Base-by-base conservation (phyloP, 2,888 invertebrate genomes). In the Bellardia pandia region DNA sequence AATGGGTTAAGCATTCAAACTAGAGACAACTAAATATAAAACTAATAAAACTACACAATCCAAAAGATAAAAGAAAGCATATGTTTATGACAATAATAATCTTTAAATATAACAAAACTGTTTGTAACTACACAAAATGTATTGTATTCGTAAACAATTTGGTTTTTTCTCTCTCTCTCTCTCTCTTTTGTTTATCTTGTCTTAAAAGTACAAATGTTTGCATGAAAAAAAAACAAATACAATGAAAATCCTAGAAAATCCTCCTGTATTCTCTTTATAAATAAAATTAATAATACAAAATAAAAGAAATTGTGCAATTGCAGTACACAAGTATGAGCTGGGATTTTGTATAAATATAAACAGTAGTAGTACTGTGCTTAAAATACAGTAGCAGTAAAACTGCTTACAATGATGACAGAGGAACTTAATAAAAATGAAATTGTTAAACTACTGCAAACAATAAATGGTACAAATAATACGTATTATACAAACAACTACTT, bases 61-160 rank as follows among this genome's bases (percentile, higher is more conserved):
- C 58, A 30, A n/a, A 9, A 74, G 40, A 60, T 56, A 77, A 68
- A 42, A 56, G n/a, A 14, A 7, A 68, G 45, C 77, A 77, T 77
- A 56, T 77, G 77, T 68, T 77, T 77, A 56, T 68, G 68, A 77
- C 77, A 77, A 77, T 42, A 45, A 77, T 68, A 77, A 68, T 77
- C 66, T 77, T 77, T 77, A 77, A 56, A 77, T 72, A 56, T 56
- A 77, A 77, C 77, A 77, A 68, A 68, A 77, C 40, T 42, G 56
- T 56, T 77, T 45, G 45, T 68, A 68, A 77, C 56, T 48, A 68
- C 62, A 62, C n/a, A 23, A 51, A 48, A 42, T 51, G 16, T 51
- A 62, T 62, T 58, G 23, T 58, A 37, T 75, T 16, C 48, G 13
- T 33, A 62, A 13, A 58, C 40, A 74, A 58, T 62, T 37, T 13